phyloP scores from a whole-genome alignment of 2,888 invertebrate species.

The Pyrrhia umbra region DNA sequence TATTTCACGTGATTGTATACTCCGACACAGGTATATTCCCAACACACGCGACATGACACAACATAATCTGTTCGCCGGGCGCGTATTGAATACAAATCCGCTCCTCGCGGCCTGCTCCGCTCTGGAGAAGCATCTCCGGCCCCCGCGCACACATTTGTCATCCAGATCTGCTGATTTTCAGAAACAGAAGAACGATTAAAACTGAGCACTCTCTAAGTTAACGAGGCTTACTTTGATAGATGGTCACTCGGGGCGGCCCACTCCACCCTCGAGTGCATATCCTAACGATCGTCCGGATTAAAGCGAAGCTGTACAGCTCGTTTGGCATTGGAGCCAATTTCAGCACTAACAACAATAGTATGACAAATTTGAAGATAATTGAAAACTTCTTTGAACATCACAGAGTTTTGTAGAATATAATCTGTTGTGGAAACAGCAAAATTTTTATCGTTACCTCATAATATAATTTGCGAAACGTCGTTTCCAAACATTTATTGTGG shows the following conservation, averaged over 20 bases:
- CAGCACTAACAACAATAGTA: conserved; percentile 50
- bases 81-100: conserved; percentile 53
- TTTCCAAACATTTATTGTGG: background rate
- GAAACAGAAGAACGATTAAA: conserved; percentile 73
- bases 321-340: conserved; percentile 59
- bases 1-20: conserved; percentile 12
- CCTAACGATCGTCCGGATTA: conserved; percentile 61
- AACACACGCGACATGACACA: conserved; percentile 43
- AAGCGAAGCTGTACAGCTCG: conserved; percentile 55
- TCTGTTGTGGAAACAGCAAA: conserved; percentile 22
- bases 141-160: conserved; percentile 66
- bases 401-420: conserved; percentile 21
- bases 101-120: conserved; percentile 14
- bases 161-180: conserved; percentile 65
- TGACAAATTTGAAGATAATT: conserved; percentile 54
- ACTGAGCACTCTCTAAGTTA: conserved; percentile 72
- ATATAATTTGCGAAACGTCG: conserved; percentile 13
- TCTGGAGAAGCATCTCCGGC: conserved; percentile 25
- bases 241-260: conserved; percentile 65
- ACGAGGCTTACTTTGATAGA: conserved; percentile 77
- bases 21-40: conserved; percentile 17
- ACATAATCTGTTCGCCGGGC: conserved; percentile 40
- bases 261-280: conserved; percentile 58
- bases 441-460: conserved; percentile 1
- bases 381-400: conserved; percentile 54